phyloP scores from a whole-genome alignment of 2,797 vertebrate species.

The Jordanella pulchra region DNA sequence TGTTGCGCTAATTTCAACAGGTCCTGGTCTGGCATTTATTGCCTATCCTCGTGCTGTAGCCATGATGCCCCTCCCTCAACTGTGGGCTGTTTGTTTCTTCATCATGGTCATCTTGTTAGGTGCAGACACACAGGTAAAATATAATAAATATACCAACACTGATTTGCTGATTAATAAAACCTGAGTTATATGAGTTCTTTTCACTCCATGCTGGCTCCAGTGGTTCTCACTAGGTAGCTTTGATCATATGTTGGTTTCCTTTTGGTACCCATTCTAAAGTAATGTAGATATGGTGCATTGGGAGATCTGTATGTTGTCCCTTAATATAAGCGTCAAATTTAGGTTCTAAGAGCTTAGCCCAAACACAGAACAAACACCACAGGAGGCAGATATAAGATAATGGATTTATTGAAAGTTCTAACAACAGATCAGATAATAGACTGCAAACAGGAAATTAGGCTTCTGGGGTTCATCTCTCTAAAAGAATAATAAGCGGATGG shows the following conservation, averaged over 20 bases:
- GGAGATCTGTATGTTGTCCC: neutral
- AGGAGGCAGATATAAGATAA: no score
- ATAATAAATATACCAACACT: neutral
- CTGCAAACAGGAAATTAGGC: no score
- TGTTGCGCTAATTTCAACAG: conserved; percentile 40
- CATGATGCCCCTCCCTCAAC: conserved; percentile 77
- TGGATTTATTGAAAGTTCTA: no score
- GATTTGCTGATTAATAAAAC: neutral
- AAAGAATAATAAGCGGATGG: no score
- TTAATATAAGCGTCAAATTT: no score
- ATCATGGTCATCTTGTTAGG: conserved; percentile 77
- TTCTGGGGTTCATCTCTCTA: no score
- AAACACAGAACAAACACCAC: no score
- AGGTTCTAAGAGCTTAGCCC: no score
- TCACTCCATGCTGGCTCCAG: neutral
- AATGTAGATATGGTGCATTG: neutral
- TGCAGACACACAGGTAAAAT: conserved; percentile 71
- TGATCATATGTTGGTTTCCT: neutral
- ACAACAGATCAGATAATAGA: no score
- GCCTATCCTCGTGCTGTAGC: conserved; percentile 76
- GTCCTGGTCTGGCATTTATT: conserved; percentile 77
- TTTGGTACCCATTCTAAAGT: neutral
- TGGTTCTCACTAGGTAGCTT: neutral
- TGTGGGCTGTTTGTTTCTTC: conserved; percentile 78
- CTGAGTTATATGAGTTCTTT: neutral